Evolutionary conservation across 2,888 invertebrate genomes (phyloP).

Genomic region (Epistrophella euchroma): DNA sequence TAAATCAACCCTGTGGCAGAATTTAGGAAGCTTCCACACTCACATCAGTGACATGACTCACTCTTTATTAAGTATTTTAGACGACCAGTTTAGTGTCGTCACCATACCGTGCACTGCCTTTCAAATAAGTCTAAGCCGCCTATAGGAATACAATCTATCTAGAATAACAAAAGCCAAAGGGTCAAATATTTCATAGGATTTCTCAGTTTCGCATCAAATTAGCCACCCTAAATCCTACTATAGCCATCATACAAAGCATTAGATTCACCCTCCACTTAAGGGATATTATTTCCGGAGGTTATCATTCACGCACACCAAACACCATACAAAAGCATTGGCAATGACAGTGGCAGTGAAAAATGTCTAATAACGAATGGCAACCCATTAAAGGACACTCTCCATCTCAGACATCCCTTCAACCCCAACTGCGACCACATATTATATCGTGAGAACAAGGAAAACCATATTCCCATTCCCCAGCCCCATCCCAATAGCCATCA

Average conservation of each 20-base stretch:
- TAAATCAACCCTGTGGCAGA: slow-evolving; percentile 52
- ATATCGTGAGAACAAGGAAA: slow-evolving; percentile 47
- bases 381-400: slow-evolving; percentile 32
- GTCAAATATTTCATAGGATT: slow-evolving; percentile 65
- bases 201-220: slow-evolving; percentile 25
- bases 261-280: slow-evolving; percentile 39
- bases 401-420: not conserved
- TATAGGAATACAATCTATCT: slow-evolving; percentile 43
- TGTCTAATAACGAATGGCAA: slow-evolving; percentile 44
- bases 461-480: not conserved
- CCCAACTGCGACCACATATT: slow-evolving; percentile 20
- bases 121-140: slow-evolving; percentile 43
- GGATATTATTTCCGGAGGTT: slow-evolving; percentile 70
- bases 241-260: not conserved
- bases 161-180: slow-evolving; percentile 35
- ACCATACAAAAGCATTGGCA: slow-evolving; percentile 58
- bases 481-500: not conserved
- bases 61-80: slow-evolving; percentile 13
- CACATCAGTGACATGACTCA: slow-evolving; percentile 29
- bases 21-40: slow-evolving; percentile 33
- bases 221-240: slow-evolving; percentile 7
- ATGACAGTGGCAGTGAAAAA: slow-evolving; percentile 73
- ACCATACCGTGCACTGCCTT: slow-evolving; percentile 48
- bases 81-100: slow-evolving; percentile 17
- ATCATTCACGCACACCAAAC: slow-evolving; percentile 52